A percentile compares a stretch with the other conserved stretches of the same genome.
Evolutionary conservation across 2,797 vertebrate species (phyloP).

Genomic region (Sebastes reedi): DNA sequence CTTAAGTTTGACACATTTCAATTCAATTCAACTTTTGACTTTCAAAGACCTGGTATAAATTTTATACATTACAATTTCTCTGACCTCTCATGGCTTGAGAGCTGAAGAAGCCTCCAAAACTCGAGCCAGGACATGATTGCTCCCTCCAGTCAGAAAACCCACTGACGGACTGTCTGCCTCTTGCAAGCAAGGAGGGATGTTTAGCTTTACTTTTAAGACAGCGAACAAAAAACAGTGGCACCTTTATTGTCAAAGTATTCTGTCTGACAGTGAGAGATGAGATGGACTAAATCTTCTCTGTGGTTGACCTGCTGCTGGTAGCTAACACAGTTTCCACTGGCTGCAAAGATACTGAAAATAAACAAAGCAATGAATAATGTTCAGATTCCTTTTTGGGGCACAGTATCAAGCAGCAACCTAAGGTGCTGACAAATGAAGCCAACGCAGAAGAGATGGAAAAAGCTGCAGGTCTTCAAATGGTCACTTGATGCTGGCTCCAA

Average conservation of each 20-base stretch:
- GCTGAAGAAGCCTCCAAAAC: not conserved
- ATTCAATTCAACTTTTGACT: not conserved
- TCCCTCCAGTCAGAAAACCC: not conserved
- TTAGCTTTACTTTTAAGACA: constrained; percentile 2
- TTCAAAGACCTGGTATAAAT: not conserved
- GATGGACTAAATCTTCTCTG: constrained; percentile 17
- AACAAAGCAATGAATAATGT: not conserved
- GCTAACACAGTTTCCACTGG: not conserved
- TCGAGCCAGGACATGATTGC: not conserved
- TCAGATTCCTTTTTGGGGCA: not conserved
- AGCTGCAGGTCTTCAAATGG: no score
- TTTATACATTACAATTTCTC: not conserved
- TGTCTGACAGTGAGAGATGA: not conserved
- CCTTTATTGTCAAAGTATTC: not conserved
- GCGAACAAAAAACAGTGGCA: not conserved
- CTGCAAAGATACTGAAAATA: not conserved
- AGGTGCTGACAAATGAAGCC: no score
- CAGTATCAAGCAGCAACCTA: not conserved
- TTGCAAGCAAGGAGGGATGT: not conserved
- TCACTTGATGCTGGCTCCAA: no score
- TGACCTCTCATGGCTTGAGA: not conserved
- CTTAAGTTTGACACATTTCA: not conserved
- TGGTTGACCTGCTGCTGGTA: not conserved
- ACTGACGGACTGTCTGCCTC: not conserved
- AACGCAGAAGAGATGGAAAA: no score